Percentiles rank a stretch among this genome's conserved stretches.
Conservation (phyloP, 2,888 invertebrate species). For the Onthophagus sagittarius region DNA sequence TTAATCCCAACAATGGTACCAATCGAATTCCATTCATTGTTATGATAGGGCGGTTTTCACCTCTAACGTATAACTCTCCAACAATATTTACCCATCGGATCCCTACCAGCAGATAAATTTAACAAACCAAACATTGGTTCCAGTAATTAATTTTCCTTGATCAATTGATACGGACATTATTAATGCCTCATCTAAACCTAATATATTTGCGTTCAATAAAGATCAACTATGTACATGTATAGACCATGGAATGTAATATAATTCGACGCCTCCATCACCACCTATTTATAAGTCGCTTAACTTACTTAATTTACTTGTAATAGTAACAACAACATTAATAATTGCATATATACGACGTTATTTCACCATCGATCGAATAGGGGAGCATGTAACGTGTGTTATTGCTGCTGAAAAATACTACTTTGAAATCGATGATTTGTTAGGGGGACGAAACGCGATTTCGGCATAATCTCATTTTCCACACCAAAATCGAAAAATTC, state of each 20-base stretch:
- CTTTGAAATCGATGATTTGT: neutral
- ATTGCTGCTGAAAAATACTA: constrained; percentile 11
- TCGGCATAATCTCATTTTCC: neutral
- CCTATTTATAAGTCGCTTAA: neutral
- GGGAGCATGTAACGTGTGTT: neutral
- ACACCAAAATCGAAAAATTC: neutral
- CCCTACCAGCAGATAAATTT: neutral
- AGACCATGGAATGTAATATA: neutral
- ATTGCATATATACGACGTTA: neutral
- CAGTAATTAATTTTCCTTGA: neutral
- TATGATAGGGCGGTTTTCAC: neutral
- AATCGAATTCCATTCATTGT: neutral
- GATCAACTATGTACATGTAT: neutral
- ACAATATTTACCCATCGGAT: neutral
- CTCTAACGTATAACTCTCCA: neutral
- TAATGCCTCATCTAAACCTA: neutral
- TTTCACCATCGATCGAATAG: neutral
- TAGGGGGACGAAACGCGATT: neutral
- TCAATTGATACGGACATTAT: neutral
- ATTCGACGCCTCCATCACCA: neutral
- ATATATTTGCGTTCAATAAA: neutral
- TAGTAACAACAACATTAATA: neutral
- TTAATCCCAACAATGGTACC: neutral
- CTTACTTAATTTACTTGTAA: neutral
- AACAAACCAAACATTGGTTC: neutral